Evolutionary conservation across 2,888 invertebrate genomes (phyloP).

Genomic region (Apodemia zela): DNA sequence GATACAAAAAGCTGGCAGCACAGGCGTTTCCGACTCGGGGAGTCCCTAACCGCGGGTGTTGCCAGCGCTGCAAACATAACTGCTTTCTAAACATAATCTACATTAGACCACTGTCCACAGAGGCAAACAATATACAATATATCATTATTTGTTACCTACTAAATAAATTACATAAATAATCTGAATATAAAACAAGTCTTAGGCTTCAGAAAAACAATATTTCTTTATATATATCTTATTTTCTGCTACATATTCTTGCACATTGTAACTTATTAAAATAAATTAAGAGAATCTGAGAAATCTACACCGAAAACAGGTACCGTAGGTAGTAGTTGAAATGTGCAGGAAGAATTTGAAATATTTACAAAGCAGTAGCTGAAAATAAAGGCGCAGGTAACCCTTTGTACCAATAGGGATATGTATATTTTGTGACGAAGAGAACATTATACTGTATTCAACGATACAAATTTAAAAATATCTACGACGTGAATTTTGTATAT

Average conservation of each 20-base stretch:
- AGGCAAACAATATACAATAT: conserved; percentile 44
- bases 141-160: conserved; percentile 64
- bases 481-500: conserved; percentile 7
- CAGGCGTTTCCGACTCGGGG: conserved; percentile 18
- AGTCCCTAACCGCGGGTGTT: conserved; percentile 22
- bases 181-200: conserved; percentile 77
- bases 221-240: conserved; percentile 16
- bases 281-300: conserved; percentile 17
- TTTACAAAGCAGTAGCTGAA: conserved; percentile 59
- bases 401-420: conserved; percentile 69
- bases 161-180: conserved; percentile 79
- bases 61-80: conserved; percentile 38
- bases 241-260: conserved; percentile 34
- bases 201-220: conserved; percentile 58
- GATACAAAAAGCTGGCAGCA: conserved; percentile 31
- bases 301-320: conserved; percentile 15
- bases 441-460: conserved; percentile 22
- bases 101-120: conserved; percentile 43
- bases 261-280: conserved; percentile 20
- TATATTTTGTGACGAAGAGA: conserved; percentile 35
- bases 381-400: conserved; percentile 56
- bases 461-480: conserved; percentile 17
- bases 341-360: conserved; percentile 47
- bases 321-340: conserved; percentile 28
- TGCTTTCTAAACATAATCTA: conserved; percentile 38